Percentiles rank a stretch among this genome's conserved stretches.
Evolutionary conservation across 1,140 invertebrate genomes (phyloP).

Genomic region (Philotrypesis tridentata): DNA sequence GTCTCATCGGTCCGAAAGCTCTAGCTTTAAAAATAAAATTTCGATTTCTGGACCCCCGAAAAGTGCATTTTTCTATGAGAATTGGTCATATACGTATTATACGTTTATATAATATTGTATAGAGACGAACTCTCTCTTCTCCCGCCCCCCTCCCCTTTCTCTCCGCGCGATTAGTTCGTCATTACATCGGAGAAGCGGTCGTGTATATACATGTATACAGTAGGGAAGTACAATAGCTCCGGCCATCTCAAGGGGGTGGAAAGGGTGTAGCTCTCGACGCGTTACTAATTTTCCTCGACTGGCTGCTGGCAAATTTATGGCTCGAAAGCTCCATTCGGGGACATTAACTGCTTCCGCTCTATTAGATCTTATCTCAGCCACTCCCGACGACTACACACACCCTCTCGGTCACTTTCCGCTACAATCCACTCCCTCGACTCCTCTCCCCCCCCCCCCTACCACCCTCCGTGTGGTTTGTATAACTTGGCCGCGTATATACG

Average conservation of each 20-base stretch:
- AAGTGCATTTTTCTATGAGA: no score
- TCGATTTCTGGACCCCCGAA: no score
- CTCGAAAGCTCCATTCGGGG: neutral
- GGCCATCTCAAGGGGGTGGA: neutral
- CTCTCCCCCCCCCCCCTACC: no score
- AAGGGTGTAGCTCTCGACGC: neutral
- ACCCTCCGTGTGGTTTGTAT: no score
- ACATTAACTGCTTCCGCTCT: constrained; percentile 30
- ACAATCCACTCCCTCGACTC: neutral
- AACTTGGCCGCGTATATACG: no score
- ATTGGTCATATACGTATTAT: no score
- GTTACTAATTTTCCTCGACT: constrained; percentile 18
- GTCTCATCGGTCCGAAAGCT: no score
- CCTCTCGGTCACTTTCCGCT: neutral
- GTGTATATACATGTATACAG: neutral
- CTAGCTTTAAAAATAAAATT: no score
- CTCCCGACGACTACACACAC: neutral
- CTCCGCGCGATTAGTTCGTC: neutral
- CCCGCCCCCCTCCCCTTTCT: no score
- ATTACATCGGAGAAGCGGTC: neutral
- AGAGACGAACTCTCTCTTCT: no score
- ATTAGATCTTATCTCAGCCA: constrained; percentile 15
- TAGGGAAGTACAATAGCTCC: neutral
- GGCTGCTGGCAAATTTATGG: constrained; percentile 16
- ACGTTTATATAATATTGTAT: no score